Evolutionary conservation across 1,140 invertebrate genomes (phyloP).

Genomic region (Chymomyza costata): DNA sequence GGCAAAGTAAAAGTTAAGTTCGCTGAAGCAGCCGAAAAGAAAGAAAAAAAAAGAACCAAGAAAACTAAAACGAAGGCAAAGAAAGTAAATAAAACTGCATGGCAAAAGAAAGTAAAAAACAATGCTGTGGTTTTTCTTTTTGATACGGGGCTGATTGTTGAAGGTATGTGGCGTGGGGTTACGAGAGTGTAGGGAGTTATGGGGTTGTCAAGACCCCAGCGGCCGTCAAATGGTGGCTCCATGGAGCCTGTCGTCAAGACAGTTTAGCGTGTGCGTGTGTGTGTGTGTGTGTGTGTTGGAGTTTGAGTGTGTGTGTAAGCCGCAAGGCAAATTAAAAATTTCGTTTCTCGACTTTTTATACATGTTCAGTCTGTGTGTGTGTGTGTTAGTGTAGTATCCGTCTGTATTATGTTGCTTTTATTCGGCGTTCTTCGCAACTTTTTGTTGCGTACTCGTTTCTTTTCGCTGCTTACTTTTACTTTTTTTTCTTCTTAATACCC

Average conservation of each 20-base stretch:
- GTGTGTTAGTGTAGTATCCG: conserved; percentile 1
- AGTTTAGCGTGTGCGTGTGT: conserved; percentile 17
- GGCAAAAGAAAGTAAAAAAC: conserved; percentile 31
- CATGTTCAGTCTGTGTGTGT: conserved; percentile 35
- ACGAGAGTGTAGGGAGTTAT: neutral
- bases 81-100: conserved; percentile 2
- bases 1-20: too few relatives aligned
- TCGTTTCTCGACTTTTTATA: conserved; percentile 66
- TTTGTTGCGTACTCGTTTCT: conserved; percentile 15
- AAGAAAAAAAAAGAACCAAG: neutral
- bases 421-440: conserved; percentile 54
- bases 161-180: neutral
- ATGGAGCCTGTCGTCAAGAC: conserved; percentile 43
- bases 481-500: conserved; percentile 16
- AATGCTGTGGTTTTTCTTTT: conserved; percentile 34
- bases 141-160: neutral
- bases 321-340: conserved; percentile 72
- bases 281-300: conserved; percentile 4
- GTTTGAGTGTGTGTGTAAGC: conserved; percentile 23
- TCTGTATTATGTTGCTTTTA: neutral
- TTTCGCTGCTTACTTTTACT: neutral
- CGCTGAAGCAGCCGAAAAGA: too few relatives aligned
- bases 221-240: neutral
- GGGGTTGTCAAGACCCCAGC: neutral
- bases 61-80: neutral